Evolutionary conservation across 2,888 invertebrate genomes (phyloP), one percentile per base, ranked within the genome.

Genomic region (Plutella xylostella): DNA sequence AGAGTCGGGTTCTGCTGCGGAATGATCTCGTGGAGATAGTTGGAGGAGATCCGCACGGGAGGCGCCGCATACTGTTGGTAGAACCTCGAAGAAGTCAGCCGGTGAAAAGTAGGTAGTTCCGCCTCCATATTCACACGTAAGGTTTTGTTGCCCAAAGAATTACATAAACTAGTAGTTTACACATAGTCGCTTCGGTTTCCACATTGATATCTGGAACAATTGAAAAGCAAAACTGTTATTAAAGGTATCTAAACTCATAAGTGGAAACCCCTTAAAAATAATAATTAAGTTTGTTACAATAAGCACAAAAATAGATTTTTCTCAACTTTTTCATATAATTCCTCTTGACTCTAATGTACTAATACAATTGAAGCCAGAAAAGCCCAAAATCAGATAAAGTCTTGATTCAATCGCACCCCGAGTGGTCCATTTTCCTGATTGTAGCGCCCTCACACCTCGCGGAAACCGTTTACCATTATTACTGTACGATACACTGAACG

Each of bases 41-140:
- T 78, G 45, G 67, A 76, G 19, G 80, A 71, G 37, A 80, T 59
- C 17, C 74, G 68, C 12, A 75, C 66, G 12, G 76, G 72, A 33
- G 80, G 76, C 2, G 72, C 67, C 11, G 73, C 68, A 65, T 80
- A 82, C 40, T 79, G 80, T 49, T 80, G 79, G 51, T 82, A 83
- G 49, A 78, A 78, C 47, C 80, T 64, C 6, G 82, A 75, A 4
- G 74, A 65, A 3, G 70, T 65, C 15, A 79, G 51, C 45, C 80
- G 68, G 51, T 79, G 79, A 51, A 77, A 78, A 55, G 79, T 73
- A 37, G 79, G 79, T 49, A 80, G 53, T 33, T 80, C 71, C 40
- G 83, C 76, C 57, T 82, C 83, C 83, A 83, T 83, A 42, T 63
- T 74, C 55, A 53, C 31, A 44, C 42, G 37, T 43, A 46, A 12